These are phyloP conservation scores for Salmo trutta DNA, from an alignment of 2,797 vertebrate species.

Conservation along the genomic window DNA sequence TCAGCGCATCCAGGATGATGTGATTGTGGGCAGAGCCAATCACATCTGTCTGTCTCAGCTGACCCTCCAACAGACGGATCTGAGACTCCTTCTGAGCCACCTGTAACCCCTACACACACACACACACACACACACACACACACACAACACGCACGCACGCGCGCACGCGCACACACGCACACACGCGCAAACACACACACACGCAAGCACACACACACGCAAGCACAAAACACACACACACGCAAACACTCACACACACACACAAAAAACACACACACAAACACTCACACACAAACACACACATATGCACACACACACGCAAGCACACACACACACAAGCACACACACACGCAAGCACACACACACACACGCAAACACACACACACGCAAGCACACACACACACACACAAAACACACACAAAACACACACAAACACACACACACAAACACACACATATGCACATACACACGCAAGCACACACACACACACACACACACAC, in stretches of 20 bases:
- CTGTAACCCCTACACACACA: constrained; percentile 83
- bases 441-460: not conserved
- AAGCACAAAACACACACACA: not conserved
- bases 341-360: not conserved
- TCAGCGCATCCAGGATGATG: constrained; percentile 86
- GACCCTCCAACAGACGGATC: constrained; percentile 91
- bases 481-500: not conserved
- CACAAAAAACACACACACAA: not conserved
- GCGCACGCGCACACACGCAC: no score
- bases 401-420: constrained; percentile 16
- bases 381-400: not conserved
- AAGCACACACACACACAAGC: not conserved
- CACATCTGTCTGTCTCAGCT: constrained; percentile 88
- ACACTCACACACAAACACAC: not conserved
- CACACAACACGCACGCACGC: not conserved
- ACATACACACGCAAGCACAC: constrained; percentile 45
- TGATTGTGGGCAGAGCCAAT: constrained; percentile 88
- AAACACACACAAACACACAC: not conserved
- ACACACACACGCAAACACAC: no score
- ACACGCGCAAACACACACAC: not conserved
- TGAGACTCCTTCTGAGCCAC: constrained; percentile 95
- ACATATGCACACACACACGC: not conserved
- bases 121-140: not conserved
- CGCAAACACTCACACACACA: not conserved
- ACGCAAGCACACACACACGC: not conserved